These are phyloP conservation scores for Antedon mediterranea DNA, from an alignment of 53 echinoderm and acorn worm species.

Conservation along the genomic window DNA sequence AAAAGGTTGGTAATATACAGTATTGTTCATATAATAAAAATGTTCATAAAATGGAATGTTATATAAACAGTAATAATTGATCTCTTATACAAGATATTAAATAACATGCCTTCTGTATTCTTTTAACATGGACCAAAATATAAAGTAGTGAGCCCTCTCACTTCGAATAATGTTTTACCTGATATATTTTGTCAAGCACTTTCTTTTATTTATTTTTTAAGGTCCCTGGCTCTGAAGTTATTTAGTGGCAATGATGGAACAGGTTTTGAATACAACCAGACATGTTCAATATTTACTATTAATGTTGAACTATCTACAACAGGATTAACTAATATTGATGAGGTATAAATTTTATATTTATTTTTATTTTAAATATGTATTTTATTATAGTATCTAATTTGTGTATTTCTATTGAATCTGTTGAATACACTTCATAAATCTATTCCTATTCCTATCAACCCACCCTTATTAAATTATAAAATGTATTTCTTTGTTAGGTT, in stretches of 20 bases:
- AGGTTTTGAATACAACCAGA: conserved; percentile 76
- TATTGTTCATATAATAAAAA: too few relatives aligned
- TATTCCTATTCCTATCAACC: too few relatives aligned
- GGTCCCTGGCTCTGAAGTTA: conserved; percentile 60
- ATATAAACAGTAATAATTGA: background rate
- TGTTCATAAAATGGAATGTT: background rate
- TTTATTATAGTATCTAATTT: too few relatives aligned
- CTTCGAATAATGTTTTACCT: background rate
- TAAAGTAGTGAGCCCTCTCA: too few relatives aligned
- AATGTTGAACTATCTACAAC: conserved; percentile 50
- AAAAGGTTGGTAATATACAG: conserved; percentile 85
- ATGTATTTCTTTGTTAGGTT: conserved; percentile 22
- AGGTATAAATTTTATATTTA: conserved; percentile 23
- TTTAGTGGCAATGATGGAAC: conserved; percentile 71
- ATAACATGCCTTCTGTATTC: too few relatives aligned
- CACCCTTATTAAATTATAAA: background rate
- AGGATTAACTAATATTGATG: conserved; percentile 44
- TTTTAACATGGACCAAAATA: too few relatives aligned
- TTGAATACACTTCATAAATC: too few relatives aligned
- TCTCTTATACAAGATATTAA: too few relatives aligned
- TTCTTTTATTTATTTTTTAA: conserved; percentile 1
- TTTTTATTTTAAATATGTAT: background rate
- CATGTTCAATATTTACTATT: conserved; percentile 50
- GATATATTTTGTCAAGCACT: background rate
- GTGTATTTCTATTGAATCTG: too few relatives aligned